A percentile compares a stretch with the other conserved stretches of the same genome.
phyloP scores from a whole-genome alignment of 2,113 vertebrate species.

The Ancistrus triradiatus region DNA sequence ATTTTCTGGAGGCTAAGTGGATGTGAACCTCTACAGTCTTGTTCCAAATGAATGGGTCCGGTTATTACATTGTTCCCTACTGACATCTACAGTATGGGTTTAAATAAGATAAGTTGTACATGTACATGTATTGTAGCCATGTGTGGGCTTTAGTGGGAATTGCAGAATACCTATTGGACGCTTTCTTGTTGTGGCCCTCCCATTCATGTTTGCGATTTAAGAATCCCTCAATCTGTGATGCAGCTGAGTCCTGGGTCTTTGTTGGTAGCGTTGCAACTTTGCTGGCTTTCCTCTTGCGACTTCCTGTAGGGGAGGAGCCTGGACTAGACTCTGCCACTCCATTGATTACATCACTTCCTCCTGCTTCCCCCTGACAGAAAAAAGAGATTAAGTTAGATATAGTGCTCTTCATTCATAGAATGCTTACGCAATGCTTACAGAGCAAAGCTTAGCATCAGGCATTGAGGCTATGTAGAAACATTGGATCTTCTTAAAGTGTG shows the following conservation, averaged over 20 bases:
- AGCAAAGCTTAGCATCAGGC: too few relatives aligned
- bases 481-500: neutral
- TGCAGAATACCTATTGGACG: constrained; percentile 82
- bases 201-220: constrained; percentile 93
- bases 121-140: too few relatives aligned
- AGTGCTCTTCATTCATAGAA: neutral
- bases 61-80: too few relatives aligned
- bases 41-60: too few relatives aligned
- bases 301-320: constrained; percentile 75
- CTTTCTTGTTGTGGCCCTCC: constrained; percentile 95
- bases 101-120: too few relatives aligned
- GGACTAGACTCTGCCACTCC: constrained; percentile 78
- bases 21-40: too few relatives aligned
- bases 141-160: neutral
- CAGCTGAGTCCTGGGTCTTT: constrained; percentile 75
- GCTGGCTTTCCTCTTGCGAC: constrained; percentile 74
- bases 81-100: too few relatives aligned
- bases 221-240: constrained; percentile 83
- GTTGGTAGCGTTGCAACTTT: constrained; percentile 82
- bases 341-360: constrained; percentile 77
- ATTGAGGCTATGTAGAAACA: constrained; percentile 47
- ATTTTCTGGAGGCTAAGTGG: too few relatives aligned
- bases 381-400: neutral
- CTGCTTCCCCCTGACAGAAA: constrained; percentile 59
- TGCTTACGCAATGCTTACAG: neutral